Percentiles rank a stretch among this genome's conserved stretches.
These are phyloP conservation scores for Cyprinella venusta DNA, from an alignment of 2,797 vertebrate species.

Conservation along the genomic window DNA sequence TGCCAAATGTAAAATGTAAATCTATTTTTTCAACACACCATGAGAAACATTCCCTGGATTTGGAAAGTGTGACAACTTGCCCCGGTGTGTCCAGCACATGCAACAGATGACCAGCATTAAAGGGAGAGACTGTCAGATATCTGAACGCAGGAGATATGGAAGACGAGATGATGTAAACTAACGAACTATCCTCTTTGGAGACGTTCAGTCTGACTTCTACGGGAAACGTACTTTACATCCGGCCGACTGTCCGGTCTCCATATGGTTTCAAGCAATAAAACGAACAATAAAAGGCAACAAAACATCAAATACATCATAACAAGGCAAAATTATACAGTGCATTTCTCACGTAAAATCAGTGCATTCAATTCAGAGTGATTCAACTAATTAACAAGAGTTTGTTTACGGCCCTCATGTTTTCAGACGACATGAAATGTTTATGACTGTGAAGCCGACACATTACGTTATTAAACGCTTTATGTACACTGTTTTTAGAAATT, in stretches of 20 bases:
- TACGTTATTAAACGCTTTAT: constrained; percentile 37
- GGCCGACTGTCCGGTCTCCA: not conserved
- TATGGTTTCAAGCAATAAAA: constrained; percentile 13
- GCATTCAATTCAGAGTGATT: constrained; percentile 25
- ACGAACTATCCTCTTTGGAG: constrained; percentile 49
- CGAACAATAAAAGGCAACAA: constrained; percentile 12
- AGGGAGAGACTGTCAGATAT: not conserved
- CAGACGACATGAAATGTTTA: not conserved
- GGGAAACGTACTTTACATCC: not conserved
- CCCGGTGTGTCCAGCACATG: not conserved
- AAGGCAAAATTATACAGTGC: constrained; percentile 7
- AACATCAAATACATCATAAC: constrained; percentile 5
- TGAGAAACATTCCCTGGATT: not conserved
- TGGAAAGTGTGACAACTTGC: not conserved
- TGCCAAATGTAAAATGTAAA: not conserved
- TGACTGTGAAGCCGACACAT: constrained; percentile 1
- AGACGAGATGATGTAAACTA: constrained; percentile 51
- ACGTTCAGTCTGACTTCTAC: constrained; percentile 14
- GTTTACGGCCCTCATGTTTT: constrained; percentile 1
- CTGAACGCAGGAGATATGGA: constrained; percentile 43
- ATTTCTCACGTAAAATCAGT: constrained; percentile 9
- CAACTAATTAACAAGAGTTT: not conserved
- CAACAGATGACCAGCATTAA: constrained; percentile 13
- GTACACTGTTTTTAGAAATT: constrained; percentile 44
- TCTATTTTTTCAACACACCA: not conserved